Conservation (phyloP, 2,888 invertebrate genomes). For the Leptarthrus brevirostris region DNA sequence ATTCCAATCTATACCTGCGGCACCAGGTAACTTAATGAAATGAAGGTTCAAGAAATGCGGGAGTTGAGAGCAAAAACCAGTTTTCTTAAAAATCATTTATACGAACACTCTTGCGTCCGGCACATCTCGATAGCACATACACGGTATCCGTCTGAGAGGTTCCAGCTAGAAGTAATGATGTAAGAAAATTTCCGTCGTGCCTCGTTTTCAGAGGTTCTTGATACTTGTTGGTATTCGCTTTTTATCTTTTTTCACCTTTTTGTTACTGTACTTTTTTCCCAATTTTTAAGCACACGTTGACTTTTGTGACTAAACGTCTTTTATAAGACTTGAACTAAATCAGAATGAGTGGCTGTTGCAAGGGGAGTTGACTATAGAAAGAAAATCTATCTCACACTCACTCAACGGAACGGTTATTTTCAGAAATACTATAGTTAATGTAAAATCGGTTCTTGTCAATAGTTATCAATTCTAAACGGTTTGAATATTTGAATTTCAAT, state of each 20-base stretch:
- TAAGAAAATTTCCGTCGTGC: conserved; percentile 41
- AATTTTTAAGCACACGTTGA: conserved; percentile 45
- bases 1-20: conserved; percentile 41
- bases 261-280: conserved; percentile 38
- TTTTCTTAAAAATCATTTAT: conserved; percentile 29
- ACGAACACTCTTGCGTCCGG: conserved; percentile 1
- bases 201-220: conserved; percentile 41
- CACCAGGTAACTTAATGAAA: conserved; percentile 44
- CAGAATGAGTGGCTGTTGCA: conserved; percentile 1
- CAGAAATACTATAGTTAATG: too few relatives aligned
- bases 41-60: conserved; percentile 50
- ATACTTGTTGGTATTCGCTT: conserved; percentile 41
- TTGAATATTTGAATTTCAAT: background rate
- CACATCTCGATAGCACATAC: conserved; percentile 2
- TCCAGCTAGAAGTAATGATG: conserved; percentile 40
- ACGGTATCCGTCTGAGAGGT: conserved; percentile 26
- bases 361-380: background rate
- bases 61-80: conserved; percentile 49
- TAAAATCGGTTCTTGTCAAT: too few relatives aligned
- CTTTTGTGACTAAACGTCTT: conserved; percentile 44
- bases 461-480: background rate
- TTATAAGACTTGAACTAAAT: conserved; percentile 14
- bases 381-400: background rate
- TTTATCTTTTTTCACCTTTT: conserved; percentile 28
- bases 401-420: too few relatives aligned